Conservation (phyloP, 2,113 vertebrate species). For the Vanacampus margaritifer region DNA sequence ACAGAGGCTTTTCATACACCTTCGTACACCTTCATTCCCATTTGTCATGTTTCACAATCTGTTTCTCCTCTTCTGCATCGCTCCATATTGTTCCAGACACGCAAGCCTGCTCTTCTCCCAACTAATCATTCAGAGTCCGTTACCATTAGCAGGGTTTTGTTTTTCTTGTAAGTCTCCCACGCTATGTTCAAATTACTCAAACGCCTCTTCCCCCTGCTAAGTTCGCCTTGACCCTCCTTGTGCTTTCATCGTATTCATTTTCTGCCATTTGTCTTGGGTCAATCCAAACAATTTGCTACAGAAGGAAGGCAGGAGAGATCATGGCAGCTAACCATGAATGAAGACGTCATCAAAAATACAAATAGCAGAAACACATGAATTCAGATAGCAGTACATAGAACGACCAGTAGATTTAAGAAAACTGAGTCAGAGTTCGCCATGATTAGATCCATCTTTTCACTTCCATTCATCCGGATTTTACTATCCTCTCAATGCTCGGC, state of each 20-base stretch:
- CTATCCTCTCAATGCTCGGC: not conserved
- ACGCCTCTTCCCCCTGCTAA: conserved; percentile 31
- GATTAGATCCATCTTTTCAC: not conserved
- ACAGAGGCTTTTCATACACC: not conserved
- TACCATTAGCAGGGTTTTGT: conserved; percentile 38
- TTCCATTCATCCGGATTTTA: not conserved
- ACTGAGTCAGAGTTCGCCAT: not conserved
- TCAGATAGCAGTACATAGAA: not conserved
- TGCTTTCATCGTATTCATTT: conserved; percentile 52
- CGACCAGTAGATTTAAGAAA: not conserved
- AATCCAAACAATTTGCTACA: conserved; percentile 68
- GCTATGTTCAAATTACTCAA: conserved; percentile 50
- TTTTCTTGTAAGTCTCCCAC: conserved; percentile 40
- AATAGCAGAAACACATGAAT: not conserved
- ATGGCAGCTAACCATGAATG: conserved; percentile 55
- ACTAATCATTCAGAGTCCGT: conserved; percentile 36
- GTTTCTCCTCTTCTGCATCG: conserved; percentile 12
- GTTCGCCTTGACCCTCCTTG: conserved; percentile 55
- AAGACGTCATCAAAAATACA: conserved; percentile 11
- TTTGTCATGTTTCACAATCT: conserved; percentile 12
- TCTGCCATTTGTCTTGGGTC: conserved; percentile 60
- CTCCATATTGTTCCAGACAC: conserved; percentile 11
- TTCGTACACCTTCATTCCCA: not conserved
- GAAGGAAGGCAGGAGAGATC: conserved; percentile 26
- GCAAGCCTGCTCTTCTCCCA: conserved; percentile 21